Base-by-base conservation (phyloP, 2,888 invertebrate species). In the Stenotaenia linearis region DNA sequence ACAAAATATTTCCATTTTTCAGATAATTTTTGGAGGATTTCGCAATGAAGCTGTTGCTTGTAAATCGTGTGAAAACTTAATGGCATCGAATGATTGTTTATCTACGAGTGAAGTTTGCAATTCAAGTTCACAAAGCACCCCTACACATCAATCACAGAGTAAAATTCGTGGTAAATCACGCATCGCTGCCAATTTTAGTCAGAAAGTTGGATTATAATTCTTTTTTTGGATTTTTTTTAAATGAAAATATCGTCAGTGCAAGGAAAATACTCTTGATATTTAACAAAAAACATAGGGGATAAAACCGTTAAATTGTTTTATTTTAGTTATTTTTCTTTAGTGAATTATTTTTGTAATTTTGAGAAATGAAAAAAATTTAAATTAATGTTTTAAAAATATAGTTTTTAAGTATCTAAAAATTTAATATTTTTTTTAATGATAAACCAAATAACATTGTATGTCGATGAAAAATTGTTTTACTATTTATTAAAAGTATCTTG, bases 101-200 rank as follows among this genome's bases (percentile, higher is more conserved):
- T 5, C 35, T n/a, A 15, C 32, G 7, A 12, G 2, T 3, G 37
- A 37, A 21, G 28, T 30, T 18, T 32, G 2, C 30, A 32, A 35
- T 30, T 37, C 30, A 3, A 75, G 75, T 32, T 75, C 75, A 1
- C 75, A 75, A 18, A 75, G 75, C 35, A 75, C 75, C 35, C 75
- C 75, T 0, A 75, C 75, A 1, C 75, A 75, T 32, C 75, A 75
- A 37, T 25, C 75, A 2, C 18, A 21, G 37, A 21, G 3, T n/a
- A 32, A 37, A 35, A 35, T 21, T n/a, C 75, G 75, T 21, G 10
- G 18, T 6, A 32, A 18, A 21, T 75, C 35, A 15, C 75, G 75
- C 0, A 75, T 75, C 12, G 75, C 75, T 4, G 75, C 75, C n/a
- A 32, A 75, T 75, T 75, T 75, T 75, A 75, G 75, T 32, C 61